Evolutionary conservation across 1,140 invertebrate genomes (phyloP), one percentile per base, ranked within the genome.

Genomic region (Oreohelix idahoensis): DNA sequence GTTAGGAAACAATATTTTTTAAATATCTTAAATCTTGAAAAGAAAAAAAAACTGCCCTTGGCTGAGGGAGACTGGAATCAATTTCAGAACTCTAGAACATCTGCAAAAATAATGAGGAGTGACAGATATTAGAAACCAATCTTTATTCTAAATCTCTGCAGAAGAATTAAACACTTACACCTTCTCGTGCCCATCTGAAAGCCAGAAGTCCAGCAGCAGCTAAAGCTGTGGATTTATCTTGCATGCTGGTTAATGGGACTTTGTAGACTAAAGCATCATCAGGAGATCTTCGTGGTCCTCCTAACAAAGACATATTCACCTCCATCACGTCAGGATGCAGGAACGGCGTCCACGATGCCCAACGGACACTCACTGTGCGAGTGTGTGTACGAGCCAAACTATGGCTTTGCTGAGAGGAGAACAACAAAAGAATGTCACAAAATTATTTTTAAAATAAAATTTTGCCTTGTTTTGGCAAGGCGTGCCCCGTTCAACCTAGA

Each of bases 301-400:
- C 91, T 23, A 88, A 77, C 63, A 92, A 71, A 35, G 86, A 79
- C 29, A 92, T 75, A 29, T 74, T 89, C 0, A 91, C 82, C 36
- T 90, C 87, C 0, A 66, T 82, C 15, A 53, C 83, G 39, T 63
- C 87, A 42, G 86, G 73, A 29, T 90, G 87, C 0, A 87, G 69
- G 71, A 93, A 89, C 15, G 92, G 92, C 71, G 87, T 91, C 89
- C 89, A 92, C 1, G 88, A 89, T 32, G 90, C 88, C 92, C 92
- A 93, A 36, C 92, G 86, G 5, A 93, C 76, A 0, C 86, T 84
- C 13, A 91, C 88, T 26, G 87, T 89, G 42, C 89, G 81, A 32
- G 88, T 89, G 58, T 88, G 87, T 39, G 89, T 86, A 26, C 89
- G 79, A 1, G 85, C 83, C 29, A 90, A 58, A 69, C 85, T 89